These are phyloP conservation scores for Morbakka virulenta DNA, from an alignment of 30 jellyfish, hydroid and myxozoan genomes.

Conservation along the genomic window DNA sequence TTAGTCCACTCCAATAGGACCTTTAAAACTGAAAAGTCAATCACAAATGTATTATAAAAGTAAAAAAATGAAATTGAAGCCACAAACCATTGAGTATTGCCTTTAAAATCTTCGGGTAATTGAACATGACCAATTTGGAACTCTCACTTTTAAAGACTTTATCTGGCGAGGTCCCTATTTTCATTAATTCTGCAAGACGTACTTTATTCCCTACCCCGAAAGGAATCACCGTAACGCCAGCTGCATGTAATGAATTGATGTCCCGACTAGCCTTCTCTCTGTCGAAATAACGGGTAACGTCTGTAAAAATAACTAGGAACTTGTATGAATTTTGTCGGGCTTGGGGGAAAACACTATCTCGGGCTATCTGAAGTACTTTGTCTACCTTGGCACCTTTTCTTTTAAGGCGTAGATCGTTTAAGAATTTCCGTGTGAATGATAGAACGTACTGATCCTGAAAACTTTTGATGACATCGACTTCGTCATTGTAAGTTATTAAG, in stretches of 20 bases:
- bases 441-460: conserved; percentile 23
- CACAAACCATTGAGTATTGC: conserved; percentile 37
- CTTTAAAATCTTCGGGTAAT: conserved; percentile 37
- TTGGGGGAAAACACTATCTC: conserved; percentile 30
- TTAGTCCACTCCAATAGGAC: too few relatives aligned
- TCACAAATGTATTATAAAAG: neutral
- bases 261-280: conserved; percentile 10
- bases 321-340: conserved; percentile 17
- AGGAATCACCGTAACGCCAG: conserved; percentile 66
- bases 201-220: conserved; percentile 64
- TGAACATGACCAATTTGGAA: conserved; percentile 56
- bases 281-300: conserved; percentile 39
- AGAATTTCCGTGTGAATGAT: conserved; percentile 5
- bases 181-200: conserved; percentile 27
- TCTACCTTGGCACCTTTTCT: conserved; percentile 55
- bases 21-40: neutral
- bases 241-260: conserved; percentile 18
- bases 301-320: conserved; percentile 68
- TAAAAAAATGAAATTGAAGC: neutral
- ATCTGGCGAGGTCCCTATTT: conserved; percentile 26
- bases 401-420: conserved; percentile 11
- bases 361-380: conserved; percentile 36
- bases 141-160: conserved; percentile 49
- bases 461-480: conserved; percentile 36
- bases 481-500: conserved; percentile 27